Evolutionary conservation across 1,140 invertebrate genomes (phyloP), one percentile per base, ranked within the genome.

Genomic region (Lepeophtheirus salmonis): DNA sequence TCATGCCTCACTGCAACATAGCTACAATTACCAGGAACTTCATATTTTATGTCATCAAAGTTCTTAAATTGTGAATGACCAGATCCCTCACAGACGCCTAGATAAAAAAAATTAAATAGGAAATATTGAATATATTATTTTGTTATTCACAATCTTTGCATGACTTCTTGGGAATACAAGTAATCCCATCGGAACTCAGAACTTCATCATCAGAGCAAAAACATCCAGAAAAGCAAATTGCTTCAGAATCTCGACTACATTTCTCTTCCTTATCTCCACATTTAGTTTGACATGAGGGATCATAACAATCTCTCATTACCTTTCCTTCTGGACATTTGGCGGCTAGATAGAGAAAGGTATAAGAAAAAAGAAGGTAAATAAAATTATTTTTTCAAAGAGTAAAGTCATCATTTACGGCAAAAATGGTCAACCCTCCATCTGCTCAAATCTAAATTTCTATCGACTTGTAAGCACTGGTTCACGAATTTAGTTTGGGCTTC

Each of bases 391-490:
- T n/a, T n/a, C n/a, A n/a, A n/a, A n/a, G n/a, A n/a, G n/a, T n/a
- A n/a, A n/a, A n/a, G n/a, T n/a, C n/a, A n/a, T n/a, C n/a, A 54
- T 20, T 54, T 54, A 54, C 52, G 3, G 17, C 52, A 54, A 54
- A 54, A 24, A 20, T 54, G 52, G n/a, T 54, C 18, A 12, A 21
- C 22, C 21, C 52, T 54, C 52, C 52, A 54, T 12, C 52, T n/a
- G 2, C 23, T 24, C 14, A 54, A n/a, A 2, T 21, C 52, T 3
- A 54, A 14, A 23, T 20, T 21, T 21, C 22, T 20, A 20, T 54
- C 22, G 14, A 21, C 23, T 24, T 54, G 18, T 18, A 54, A 13
- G 52, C 52, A 54, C 23, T 54, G 18, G 2, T 2, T 24, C 2
- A 54, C 16, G 2, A 54, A 24, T 16, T 54, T 17, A 20, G 13